Evolutionary conservation across 2,888 invertebrate genomes (phyloP).

Genomic region (Dione juno): DNA sequence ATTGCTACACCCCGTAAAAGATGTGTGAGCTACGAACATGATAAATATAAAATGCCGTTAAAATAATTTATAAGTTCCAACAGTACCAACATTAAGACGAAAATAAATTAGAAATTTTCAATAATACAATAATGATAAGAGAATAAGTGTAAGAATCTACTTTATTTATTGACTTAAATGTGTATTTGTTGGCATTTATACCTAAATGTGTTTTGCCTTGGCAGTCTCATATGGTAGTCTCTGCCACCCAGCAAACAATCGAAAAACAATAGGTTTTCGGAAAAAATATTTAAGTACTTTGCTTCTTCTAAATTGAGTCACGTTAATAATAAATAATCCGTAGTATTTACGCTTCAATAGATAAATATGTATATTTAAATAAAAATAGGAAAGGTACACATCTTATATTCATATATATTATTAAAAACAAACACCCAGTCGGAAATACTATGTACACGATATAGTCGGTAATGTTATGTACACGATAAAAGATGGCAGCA

Average conservation of each 20-base stretch:
- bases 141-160: not conserved
- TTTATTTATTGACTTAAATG: not conserved
- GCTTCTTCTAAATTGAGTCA: too few relatives aligned
- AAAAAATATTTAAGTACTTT: not conserved
- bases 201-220: too few relatives aligned
- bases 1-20: not conserved
- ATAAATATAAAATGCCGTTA: not conserved
- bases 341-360: not conserved
- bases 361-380: not conserved
- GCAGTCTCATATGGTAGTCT: not conserved
- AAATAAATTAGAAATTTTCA: not conserved
- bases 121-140: not conserved
- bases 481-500: conserved; percentile 53
- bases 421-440: not conserved
- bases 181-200: too few relatives aligned
- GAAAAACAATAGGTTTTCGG: not conserved
- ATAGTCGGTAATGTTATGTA: conserved; percentile 44
- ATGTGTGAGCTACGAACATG: not conserved
- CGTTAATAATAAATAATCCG: too few relatives aligned
- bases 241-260: not conserved
- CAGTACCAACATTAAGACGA: not conserved
- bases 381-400: not conserved
- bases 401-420: not conserved
- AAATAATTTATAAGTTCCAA: not conserved
- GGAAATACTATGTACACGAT: not conserved